Base-by-base conservation (phyloP, 1,140 invertebrate species). In the Trigoniulus corallinus region DNA sequence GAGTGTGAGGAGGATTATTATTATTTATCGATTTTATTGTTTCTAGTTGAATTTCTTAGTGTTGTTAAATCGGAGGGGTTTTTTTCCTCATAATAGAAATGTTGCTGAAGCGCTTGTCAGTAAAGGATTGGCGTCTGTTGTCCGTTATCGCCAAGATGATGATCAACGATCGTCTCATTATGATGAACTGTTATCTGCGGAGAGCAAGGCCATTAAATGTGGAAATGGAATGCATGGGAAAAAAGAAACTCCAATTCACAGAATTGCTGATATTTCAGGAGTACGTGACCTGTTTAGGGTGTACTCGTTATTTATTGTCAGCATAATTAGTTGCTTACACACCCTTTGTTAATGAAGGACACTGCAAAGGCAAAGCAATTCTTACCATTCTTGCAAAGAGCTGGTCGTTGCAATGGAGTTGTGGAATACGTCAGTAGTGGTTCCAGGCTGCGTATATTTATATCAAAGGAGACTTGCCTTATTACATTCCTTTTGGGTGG, bases 351-450 rank as follows among this genome's bases (percentile, higher is more conserved):
- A 47, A 37, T 46, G 29, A 52, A 65, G 64, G 88, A 94, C 67
- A 72, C 79, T 18, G 73, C 78, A 2, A 89, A 88, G 63, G 82
- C 91, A 2, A 98, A 93, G 64, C 77, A 89, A 62, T 92, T 91
- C 67, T 71, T 97, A 54, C 84, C 92, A 25, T 88, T 87, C 56
- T 74, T 98, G 48, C 86, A 92, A 66, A 74, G 92, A 58, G 82
- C 82, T 74, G 66, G 82, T 3, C 66, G 81, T 56, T 81, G 82
- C 21, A 88, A 95, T 61, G 92, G 81, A 13, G 77, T 93, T 15
- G 91, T 96, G 1, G 94, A 98, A 64, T 97, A 93, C 68, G 87
- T 98, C 1, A 84, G 88, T 0, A 92, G 86, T 59, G 92, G 91
- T 2, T 95, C 91, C 1, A 74, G 94, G 29, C 68, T 98, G 42